Evolutionary conservation across 35 echinoderm and acorn worm species (phyloP), one percentile per base, ranked within the genome.

Genomic region (Nesometra sesokonis): DNA sequence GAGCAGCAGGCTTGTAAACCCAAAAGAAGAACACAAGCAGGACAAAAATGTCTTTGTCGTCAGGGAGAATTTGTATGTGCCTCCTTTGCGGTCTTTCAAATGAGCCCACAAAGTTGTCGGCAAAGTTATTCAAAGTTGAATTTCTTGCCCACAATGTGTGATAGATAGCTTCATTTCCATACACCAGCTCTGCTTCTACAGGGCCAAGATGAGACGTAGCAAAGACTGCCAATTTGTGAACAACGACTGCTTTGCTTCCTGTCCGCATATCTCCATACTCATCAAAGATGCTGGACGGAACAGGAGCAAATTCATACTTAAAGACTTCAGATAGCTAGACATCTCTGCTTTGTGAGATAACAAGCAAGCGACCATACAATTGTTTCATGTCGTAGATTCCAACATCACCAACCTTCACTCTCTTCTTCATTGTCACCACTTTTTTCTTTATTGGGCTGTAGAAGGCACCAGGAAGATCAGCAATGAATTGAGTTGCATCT

Each of bases 191-290:
- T 79, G n/a, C 78, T 30, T 79, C 78, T 32, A 79, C 78, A 8
- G 29, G 78, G 29, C n/a, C 78, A 11, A 79, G 29, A 29, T 11
- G 29, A 79, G 78, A 11, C 78, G 29, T 79, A 79, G 78, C 78
- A 79, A 79, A 79, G 29, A 79, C 29, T 79, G 78, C 78, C 78
- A 79, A 79, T 29, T 79, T 79, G 78, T 79, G 78, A 79, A 79
- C 9, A 13, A 79, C n/a, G 78, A 79, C 78, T 79, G 78, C 78
- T 79, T 79, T 79, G 78, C 29, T 79, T 79, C 29, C 78, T 29
- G 29, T 79, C 78, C 29, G 78, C 29, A 79, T 79, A 79, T 79
- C 78, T 79, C 78, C 78, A 79, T 79, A 79, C 78, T 79, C 78
- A 32, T 79, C 78, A 79, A 79, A 11, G 78, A 79, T 79, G 78